phyloP scores from a whole-genome alignment of 2,888 invertebrate species.

The Agrilus mali region DNA sequence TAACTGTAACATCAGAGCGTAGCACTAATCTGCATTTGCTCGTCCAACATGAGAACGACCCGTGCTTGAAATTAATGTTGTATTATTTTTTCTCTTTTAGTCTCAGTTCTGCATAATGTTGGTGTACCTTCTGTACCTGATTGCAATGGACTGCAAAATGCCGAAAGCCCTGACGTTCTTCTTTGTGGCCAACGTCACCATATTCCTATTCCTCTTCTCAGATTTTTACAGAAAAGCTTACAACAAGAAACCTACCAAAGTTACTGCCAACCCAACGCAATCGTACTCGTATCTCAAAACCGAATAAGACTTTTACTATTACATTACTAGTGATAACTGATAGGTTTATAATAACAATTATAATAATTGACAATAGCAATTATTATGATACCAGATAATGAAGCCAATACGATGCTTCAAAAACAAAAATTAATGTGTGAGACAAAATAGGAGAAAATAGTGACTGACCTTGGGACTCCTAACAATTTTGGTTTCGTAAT shows the following conservation, averaged over 20 bases:
- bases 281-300: neutral
- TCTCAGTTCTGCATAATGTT: conserved; percentile 66
- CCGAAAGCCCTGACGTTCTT: conserved; percentile 57
- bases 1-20: no score
- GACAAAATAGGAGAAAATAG: no score
- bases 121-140: conserved; percentile 52
- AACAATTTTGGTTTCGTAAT: no score
- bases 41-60: no score
- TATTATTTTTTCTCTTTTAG: conserved; percentile 34
- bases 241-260: conserved; percentile 18
- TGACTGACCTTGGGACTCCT: no score
- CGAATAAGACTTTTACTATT: neutral
- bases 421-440: no score
- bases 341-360: neutral
- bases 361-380: neutral
- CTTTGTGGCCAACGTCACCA: conserved; percentile 50
- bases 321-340: neutral
- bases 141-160: conserved; percentile 54
- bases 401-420: no score
- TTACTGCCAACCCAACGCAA: neutral
- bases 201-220: conserved; percentile 68
- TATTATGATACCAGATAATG: neutral
- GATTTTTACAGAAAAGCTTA: conserved; percentile 51
- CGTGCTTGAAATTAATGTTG: no score
- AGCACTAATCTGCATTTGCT: no score